These are phyloP conservation scores for Hozukius guyotensis DNA, from an alignment of 2,797 vertebrate genomes.

Conservation along the genomic window DNA sequence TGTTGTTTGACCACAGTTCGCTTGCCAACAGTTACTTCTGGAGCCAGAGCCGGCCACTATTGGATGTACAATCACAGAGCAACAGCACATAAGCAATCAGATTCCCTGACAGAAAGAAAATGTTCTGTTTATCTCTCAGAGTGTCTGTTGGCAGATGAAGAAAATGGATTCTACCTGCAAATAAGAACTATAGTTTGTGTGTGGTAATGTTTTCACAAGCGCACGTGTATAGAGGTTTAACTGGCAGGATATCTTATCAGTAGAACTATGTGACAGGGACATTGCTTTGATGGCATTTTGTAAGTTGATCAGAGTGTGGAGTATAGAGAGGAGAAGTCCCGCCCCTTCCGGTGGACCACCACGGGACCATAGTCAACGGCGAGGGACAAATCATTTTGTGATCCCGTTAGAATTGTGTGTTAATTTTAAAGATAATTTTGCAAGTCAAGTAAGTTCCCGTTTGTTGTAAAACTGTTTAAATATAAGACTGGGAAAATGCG, in stretches of 20 bases:
- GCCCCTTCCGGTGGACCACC: too few relatives aligned
- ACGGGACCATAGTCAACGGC: background rate
- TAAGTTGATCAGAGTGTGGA: background rate
- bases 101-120: constrained; percentile 55
- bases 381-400: too few relatives aligned
- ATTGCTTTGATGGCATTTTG: constrained; percentile 8
- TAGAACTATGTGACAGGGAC: background rate
- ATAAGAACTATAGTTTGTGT: constrained; percentile 46
- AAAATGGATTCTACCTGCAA: constrained; percentile 69
- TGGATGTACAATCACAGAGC: constrained; percentile 67
- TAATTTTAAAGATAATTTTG: too few relatives aligned
- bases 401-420: too few relatives aligned
- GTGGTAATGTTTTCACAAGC: constrained; percentile 22
- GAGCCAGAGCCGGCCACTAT: constrained; percentile 49
- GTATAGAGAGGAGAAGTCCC: too few relatives aligned
- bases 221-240: background rate
- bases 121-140: constrained; percentile 55
- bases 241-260: background rate
- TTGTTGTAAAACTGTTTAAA: too few relatives aligned
- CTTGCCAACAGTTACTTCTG: constrained; percentile 58
- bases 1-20: constrained; percentile 74
- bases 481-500: too few relatives aligned
- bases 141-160: constrained; percentile 57
- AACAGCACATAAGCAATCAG: constrained; percentile 60
- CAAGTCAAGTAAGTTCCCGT: too few relatives aligned